Evolutionary conservation across 1,140 invertebrate species (phyloP), one percentile per base, ranked within the genome.

Genomic region (Metaphire vulgaris): DNA sequence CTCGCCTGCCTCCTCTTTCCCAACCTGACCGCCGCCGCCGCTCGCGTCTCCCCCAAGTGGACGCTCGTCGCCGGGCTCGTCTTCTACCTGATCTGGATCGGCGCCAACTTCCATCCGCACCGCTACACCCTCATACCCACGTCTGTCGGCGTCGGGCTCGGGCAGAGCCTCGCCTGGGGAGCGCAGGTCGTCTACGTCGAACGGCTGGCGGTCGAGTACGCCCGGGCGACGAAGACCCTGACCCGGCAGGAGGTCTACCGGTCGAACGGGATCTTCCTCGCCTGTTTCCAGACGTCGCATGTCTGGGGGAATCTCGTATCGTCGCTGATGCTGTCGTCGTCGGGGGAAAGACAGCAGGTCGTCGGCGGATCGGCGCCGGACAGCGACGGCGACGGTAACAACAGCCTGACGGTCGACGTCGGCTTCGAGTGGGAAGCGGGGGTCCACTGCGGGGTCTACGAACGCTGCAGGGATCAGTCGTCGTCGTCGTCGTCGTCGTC

Each of bases 251-350:
- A 85, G 71, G 80, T 84, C 74, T 84, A 84, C 71, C 79, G 83
- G n/a, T 86, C 84, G 72, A 83, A 86, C 76, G 84, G 84, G 15
- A 81, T 86, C 76, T 86, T 86, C 78, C 77, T 86, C n/a, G 85
- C 85, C 15, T 84, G 85, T 74, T 85, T 86, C 77, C 85, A 86
- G 73, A 84, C 85, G 12, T 85, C 85, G n/a, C 85, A 86, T 78
- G 83, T 86, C 33, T 86, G 83, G 83, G 85, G 85, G 2, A 86
- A 86, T 76, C 79, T 86, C 1, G 81, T 86, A 41, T 84, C 84
- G 1, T 85, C 83, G 0, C 74, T 86, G 41, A 78, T 85, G 33
- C 76, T 85, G 29, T n/a, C n/a, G n/a, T n/a, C n/a, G n/a, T 30
- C 30, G 33, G 33, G 30, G 15, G 32, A 75, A 32, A 1, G 41